Evolutionary conservation across 2,888 invertebrate genomes (phyloP).

Genomic region (Sinodicranocentrus sp.): DNA sequence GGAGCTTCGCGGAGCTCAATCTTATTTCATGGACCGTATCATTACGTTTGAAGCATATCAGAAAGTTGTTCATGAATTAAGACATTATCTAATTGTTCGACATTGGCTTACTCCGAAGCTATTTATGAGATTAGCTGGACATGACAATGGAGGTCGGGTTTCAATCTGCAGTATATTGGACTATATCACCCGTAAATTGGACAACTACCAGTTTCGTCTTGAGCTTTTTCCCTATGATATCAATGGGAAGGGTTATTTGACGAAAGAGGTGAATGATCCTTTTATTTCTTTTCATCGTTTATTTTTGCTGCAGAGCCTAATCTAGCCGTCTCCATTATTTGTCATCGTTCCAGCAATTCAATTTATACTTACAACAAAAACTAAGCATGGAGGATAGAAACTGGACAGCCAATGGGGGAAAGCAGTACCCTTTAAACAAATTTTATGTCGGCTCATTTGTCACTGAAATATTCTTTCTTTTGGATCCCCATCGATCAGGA

Average conservation of each 20-base stretch:
- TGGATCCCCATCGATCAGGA: constrained; percentile 19
- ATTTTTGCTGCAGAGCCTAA: not conserved
- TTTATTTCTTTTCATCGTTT: not conserved
- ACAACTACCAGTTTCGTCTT: not conserved
- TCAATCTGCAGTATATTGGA: constrained; percentile 19
- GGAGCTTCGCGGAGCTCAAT: not conserved
- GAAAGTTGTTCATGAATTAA: not conserved
- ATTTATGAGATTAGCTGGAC: not conserved
- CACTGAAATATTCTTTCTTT: constrained; percentile 18
- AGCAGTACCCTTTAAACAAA: not conserved
- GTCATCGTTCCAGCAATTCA: too few relatives aligned
- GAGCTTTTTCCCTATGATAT: constrained; percentile 18
- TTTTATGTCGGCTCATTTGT: not conserved
- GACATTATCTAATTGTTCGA: not conserved
- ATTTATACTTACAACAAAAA: not conserved
- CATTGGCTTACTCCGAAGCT: constrained; percentile 29
- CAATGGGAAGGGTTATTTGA: constrained; percentile 15
- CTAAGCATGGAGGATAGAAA: not conserved
- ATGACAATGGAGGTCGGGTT: not conserved
- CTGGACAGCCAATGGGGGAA: not conserved
- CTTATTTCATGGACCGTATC: not conserved
- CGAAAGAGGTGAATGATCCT: constrained; percentile 15
- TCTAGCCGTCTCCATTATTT: too few relatives aligned
- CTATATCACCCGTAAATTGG: constrained; percentile 15
- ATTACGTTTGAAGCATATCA: constrained; percentile 21